phyloP scores from a whole-genome alignment of 1,140 invertebrate species.

The Lethocerus indicus region DNA sequence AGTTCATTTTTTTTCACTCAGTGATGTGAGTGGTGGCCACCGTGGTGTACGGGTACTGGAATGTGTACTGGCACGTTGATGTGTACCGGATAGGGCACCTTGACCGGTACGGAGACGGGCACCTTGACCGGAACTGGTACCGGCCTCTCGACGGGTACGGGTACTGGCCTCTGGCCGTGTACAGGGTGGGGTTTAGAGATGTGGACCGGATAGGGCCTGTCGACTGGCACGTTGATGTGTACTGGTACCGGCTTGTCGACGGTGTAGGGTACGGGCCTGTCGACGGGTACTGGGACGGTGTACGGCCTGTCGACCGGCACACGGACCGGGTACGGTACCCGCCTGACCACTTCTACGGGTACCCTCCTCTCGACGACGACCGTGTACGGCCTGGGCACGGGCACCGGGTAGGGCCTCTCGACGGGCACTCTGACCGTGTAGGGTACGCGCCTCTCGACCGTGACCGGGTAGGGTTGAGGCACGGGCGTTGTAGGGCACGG shows the following conservation, averaged over 20 bases:
- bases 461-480: conserved; percentile 8
- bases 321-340: conserved; percentile 7
- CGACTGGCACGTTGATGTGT: conserved; percentile 1
- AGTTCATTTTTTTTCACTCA: too few relatives aligned
- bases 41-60: conserved; percentile 2
- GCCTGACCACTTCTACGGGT: conserved; percentile 5
- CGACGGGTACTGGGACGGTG: conserved; percentile 5
- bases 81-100: not conserved
- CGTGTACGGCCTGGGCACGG: conserved; percentile 2
- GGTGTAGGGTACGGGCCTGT: too few relatives aligned
- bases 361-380: conserved; percentile 6
- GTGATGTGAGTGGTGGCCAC: too few relatives aligned
- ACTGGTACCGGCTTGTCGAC: too few relatives aligned
- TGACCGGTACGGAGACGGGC: conserved; percentile 5
- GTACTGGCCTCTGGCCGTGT: conserved; percentile 3
- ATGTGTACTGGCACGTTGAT: conserved; percentile 1
- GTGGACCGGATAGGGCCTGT: conserved; percentile 5
- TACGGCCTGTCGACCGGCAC: conserved; percentile 7
- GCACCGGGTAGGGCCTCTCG: conserved; percentile 4
- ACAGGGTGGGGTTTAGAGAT: conserved; percentile 7
- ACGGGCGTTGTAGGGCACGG: conserved; percentile 5
- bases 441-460: conserved; percentile 6
- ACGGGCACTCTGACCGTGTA: too few relatives aligned
- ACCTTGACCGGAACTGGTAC: conserved; percentile 8
- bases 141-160: conserved; percentile 7